These are phyloP conservation scores for Lithophane semibrunnea DNA, from an alignment of 2,888 invertebrate species.

Conservation along the genomic window DNA sequence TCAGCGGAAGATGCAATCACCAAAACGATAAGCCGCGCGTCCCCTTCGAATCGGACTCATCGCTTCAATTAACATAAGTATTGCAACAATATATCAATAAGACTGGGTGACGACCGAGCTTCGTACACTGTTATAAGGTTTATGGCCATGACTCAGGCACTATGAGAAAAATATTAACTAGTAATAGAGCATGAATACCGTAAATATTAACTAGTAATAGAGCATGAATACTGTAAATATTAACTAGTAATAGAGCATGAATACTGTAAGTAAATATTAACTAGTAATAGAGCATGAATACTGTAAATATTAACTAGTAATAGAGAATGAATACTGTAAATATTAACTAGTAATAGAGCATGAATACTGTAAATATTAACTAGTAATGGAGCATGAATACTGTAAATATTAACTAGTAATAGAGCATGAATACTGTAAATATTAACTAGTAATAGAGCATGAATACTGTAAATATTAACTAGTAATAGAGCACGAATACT, in stretches of 20 bases:
- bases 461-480: constrained; percentile 39
- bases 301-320: too few species aligned
- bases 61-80: constrained; percentile 59
- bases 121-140: constrained; percentile 31
- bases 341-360: too few species aligned
- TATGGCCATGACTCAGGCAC: constrained; percentile 53
- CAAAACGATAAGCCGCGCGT: constrained; percentile 53
- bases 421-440: too few species aligned
- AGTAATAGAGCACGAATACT: too few species aligned
- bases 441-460: constrained; percentile 33
- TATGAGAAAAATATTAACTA: constrained; percentile 45
- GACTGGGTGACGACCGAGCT: constrained; percentile 48
- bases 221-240: constrained; percentile 31
- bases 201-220: too few species aligned
- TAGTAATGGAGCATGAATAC: too few species aligned
- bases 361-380: constrained; percentile 43
- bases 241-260: too few species aligned
- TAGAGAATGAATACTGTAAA: constrained; percentile 32
- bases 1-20: constrained; percentile 56
- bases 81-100: constrained; percentile 50
- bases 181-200: constrained; percentile 36
- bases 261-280: constrained; percentile 33
- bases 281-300: constrained; percentile 34
- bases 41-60: constrained; percentile 53
- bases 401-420: constrained; percentile 39